phyloP scores from a whole-genome alignment of 1,140 invertebrate species.

The Drusus annulatus region DNA sequence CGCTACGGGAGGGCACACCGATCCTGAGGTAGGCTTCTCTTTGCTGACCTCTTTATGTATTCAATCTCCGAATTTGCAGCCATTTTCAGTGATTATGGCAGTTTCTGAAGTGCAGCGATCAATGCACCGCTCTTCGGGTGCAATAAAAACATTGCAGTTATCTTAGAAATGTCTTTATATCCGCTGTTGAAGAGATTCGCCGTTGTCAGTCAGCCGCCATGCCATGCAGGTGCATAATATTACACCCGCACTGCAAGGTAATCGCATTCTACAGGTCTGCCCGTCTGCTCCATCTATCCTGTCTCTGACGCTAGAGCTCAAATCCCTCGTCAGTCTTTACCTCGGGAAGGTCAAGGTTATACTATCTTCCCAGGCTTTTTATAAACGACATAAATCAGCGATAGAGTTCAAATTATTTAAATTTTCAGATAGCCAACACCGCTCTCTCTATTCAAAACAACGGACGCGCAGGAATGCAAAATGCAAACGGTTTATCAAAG shows the following conservation, averaged over 20 bases:
- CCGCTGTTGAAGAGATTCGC: neutral
- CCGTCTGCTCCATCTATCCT: neutral
- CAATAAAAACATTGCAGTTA: neutral
- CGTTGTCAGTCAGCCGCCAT: constrained; percentile 10
- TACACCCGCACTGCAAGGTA: neutral
- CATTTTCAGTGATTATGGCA: constrained; percentile 1
- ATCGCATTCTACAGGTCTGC: constrained; percentile 38
- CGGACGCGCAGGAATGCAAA: neutral
- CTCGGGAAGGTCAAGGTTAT: constrained; percentile 26
- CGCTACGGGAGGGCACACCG: constrained; percentile 28
- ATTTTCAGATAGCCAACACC: no score
- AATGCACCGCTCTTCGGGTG: neutral
- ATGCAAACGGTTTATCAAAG: neutral
- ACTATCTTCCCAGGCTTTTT: neutral
- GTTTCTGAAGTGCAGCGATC: constrained; percentile 11
- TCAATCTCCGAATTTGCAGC: constrained; percentile 23
- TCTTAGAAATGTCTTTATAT: constrained; percentile 14
- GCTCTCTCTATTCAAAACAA: constrained; percentile 1
- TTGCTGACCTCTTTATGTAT: constrained; percentile 27
- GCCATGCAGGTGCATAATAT: constrained; percentile 18
- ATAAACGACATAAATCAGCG: no score
- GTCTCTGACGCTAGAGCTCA: neutral
- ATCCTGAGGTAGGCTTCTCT: constrained; percentile 35
- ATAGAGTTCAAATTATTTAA: no score
- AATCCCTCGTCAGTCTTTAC: neutral